Conservation (phyloP, 2,888 invertebrate genomes). For the Callyntrura guangdongensis region DNA sequence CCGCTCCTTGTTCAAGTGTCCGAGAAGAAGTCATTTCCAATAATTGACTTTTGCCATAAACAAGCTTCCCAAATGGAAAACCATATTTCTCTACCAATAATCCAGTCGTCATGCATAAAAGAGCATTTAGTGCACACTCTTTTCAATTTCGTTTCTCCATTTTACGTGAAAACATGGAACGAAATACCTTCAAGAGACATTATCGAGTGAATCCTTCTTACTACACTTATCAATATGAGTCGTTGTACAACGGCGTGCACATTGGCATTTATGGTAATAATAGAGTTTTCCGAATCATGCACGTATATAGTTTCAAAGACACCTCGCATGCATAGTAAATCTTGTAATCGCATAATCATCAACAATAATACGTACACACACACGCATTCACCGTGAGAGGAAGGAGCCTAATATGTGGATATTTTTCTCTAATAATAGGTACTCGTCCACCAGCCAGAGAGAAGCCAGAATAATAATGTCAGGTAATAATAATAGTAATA, state of each 20-base stretch:
- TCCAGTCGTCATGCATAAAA: conserved; percentile 41
- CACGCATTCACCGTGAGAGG: not conserved
- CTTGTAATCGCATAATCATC: conserved; percentile 1
- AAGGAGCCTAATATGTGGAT: not conserved
- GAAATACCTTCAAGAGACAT: not conserved
- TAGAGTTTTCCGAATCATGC: not conserved
- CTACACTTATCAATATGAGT: not conserved
- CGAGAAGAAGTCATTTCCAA: conserved; percentile 68
- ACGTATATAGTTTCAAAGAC: not conserved
- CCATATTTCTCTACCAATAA: conserved; percentile 34
- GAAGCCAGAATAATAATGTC: not conserved
- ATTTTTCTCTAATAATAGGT: not conserved
- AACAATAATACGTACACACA: conserved; percentile 8
- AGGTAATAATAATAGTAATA: not conserved
- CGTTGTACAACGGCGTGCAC: not conserved
- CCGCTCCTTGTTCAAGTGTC: conserved; percentile 52
- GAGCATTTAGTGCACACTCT: too few species aligned
- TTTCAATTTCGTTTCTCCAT: not conserved
- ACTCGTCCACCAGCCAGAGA: too few species aligned
- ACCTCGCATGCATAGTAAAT: not conserved
- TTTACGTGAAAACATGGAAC: not conserved
- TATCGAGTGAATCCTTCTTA: too few species aligned
- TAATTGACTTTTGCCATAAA: conserved; percentile 72
- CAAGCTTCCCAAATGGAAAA: conserved; percentile 67
- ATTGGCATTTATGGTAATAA: not conserved